Base-by-base conservation (phyloP, 2,888 invertebrate genomes). In the Gryllus longicercus region DNA sequence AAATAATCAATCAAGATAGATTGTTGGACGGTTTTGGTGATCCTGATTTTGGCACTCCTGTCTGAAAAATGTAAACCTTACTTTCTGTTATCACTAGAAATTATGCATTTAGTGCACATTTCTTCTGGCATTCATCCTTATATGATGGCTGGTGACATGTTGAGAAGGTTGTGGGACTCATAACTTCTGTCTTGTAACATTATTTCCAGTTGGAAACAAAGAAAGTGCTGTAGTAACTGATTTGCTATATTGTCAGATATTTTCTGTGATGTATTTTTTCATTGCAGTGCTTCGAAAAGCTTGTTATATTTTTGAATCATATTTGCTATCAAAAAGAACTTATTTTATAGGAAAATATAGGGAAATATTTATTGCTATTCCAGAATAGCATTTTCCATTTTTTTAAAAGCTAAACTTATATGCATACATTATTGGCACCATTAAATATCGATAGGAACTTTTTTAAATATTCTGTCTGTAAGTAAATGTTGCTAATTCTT, bases 21-120 rank as follows among this genome's bases (percentile, higher is more conserved):
- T 21, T 82, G 21, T 87, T 87, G 3, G 89, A 89, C 83, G 91
- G 91, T 76, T 90, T 91, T 84, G 92, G 92, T 0, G 92, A 92
- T 87, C 92, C 92, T 0, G 92, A 91, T 87, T 92, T 92, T 86
- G 92, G 92, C 83, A 92, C 92, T 8, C 92, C 92, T 16, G 92
- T 92, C 84, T 92, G 79, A 77, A 78, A 18, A 38, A 18, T 14
- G 63, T 63, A n/a, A 63, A 63, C 14, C 16, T 11, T 18, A 14
- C 63, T 63, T 63, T 63, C 16, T 63, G 63, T 63, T 63, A 63
- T 63, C n/a, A 63, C n/a, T 63, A 63, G 63, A 63, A 38, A 63
- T 63, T 63, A 63, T n/a, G 63, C 63, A 14, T 63, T 63, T 63
- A n/a, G 63, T 63, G 63, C 63, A 63, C 63, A 63, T 63, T 63